These are phyloP conservation scores for Drosophila helvetica DNA, from an alignment of 2,888 invertebrate genomes.

Conservation along the genomic window DNA sequence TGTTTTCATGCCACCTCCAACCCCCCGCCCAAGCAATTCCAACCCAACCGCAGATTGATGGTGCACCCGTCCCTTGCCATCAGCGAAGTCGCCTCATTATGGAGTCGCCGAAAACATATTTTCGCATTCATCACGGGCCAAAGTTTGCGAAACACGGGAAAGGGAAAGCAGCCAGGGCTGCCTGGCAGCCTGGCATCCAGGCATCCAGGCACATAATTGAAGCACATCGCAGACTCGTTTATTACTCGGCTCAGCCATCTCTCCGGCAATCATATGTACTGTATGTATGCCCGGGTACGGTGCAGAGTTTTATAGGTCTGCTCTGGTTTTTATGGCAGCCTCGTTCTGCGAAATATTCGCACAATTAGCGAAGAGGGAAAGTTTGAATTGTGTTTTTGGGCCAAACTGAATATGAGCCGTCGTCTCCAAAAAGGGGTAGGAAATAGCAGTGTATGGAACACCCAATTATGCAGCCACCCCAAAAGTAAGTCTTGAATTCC, in stretches of 20 bases:
- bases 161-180: slow-evolving; percentile 8
- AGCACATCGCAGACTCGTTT: slow-evolving; percentile 77
- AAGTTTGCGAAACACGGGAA: slow-evolving; percentile 48
- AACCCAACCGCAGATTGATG: slow-evolving; percentile 62
- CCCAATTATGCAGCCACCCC: slow-evolving; percentile 1
- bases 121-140: slow-evolving; percentile 74
- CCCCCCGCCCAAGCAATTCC: slow-evolving; percentile 58
- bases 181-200: slow-evolving; percentile 7
- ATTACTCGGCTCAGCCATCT: slow-evolving; percentile 52
- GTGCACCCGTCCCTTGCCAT: slow-evolving; percentile 17
- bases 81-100: slow-evolving; percentile 62
- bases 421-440: slow-evolving; percentile 12
- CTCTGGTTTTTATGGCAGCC: slow-evolving; percentile 52
- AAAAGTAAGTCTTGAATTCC: not conserved
- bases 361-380: slow-evolving; percentile 63
- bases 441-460: not conserved
- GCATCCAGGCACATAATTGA: slow-evolving; percentile 67
- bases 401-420: slow-evolving; percentile 45
- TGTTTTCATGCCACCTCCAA: slow-evolving; percentile 43
- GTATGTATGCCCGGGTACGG: slow-evolving; percentile 25
- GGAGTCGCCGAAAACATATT: slow-evolving; percentile 72
- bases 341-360: slow-evolving; percentile 48
- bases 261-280: slow-evolving; percentile 56
- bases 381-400: slow-evolving; percentile 72
- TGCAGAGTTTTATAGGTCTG: slow-evolving; percentile 63